Conservation (phyloP, 1,140 invertebrate genomes). For the Microplitis demolitor region DNA sequence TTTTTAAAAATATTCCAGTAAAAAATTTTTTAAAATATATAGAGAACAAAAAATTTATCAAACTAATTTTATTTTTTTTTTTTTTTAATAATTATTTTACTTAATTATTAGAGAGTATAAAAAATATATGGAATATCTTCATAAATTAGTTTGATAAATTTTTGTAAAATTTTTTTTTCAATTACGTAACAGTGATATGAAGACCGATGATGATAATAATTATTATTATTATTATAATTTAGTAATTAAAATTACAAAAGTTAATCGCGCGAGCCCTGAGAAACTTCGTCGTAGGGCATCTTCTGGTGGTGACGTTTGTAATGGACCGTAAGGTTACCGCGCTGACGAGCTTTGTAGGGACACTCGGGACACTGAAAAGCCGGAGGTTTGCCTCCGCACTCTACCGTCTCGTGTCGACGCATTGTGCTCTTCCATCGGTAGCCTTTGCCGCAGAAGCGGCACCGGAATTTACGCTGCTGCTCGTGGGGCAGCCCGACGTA, state of each 20-base stretch:
- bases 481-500: slow-evolving; percentile 62
- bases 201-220: not conserved
- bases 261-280: slow-evolving; percentile 27
- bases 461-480: slow-evolving; percentile 72
- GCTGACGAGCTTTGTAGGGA: slow-evolving; percentile 77
- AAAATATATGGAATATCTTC: not conserved
- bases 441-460: slow-evolving; percentile 78
- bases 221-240: not conserved
- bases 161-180: no score
- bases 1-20: not conserved
- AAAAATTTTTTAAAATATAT: not conserved
- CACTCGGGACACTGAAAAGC: slow-evolving; percentile 82
- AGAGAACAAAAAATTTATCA: no score
- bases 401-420: slow-evolving; percentile 80
- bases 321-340: slow-evolving; percentile 81
- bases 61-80: no score
- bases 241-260: not conserved
- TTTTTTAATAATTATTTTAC: no score
- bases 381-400: slow-evolving; percentile 84
- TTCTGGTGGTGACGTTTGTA: slow-evolving; percentile 75
- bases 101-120: not conserved
- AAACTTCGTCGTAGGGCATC: slow-evolving; percentile 42
- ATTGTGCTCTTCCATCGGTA: slow-evolving; percentile 84
- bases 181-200: not conserved
- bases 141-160: no score